Conservation (phyloP, 2,888 invertebrate genomes). For the Hirtodrosophila cameraria region DNA sequence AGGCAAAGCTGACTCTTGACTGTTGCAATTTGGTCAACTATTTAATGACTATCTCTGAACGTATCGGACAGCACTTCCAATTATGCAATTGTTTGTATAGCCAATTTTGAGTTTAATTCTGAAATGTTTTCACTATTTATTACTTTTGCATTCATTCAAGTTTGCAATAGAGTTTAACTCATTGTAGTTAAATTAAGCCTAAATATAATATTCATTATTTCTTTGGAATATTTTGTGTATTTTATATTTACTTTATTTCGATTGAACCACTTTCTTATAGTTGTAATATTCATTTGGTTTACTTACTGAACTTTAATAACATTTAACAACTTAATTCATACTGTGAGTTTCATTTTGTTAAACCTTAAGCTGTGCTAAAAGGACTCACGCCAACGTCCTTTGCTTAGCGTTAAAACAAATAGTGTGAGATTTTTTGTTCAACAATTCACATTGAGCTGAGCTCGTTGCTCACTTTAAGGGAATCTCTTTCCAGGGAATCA, state of each 20-base stretch:
- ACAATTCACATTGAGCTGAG: constrained; percentile 23
- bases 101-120: constrained; percentile 23
- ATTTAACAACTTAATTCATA: no score
- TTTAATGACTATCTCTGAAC: constrained; percentile 45
- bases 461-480: constrained; percentile 31
- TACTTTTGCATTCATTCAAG: background rate
- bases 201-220: no score
- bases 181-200: no score
- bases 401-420: constrained; percentile 25
- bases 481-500: constrained; percentile 49
- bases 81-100: constrained; percentile 53
- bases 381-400: constrained; percentile 11
- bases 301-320: no score
- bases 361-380: constrained; percentile 4
- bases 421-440: constrained; percentile 22
- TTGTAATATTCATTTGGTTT: no score
- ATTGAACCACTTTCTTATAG: no score
- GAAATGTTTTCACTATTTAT: constrained; percentile 19
- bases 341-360: background rate
- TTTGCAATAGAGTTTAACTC: no score
- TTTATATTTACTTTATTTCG: no score
- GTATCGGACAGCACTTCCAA: constrained; percentile 53
- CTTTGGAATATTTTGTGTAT: no score
- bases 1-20: constrained; percentile 20
- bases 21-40: constrained; percentile 57